These are phyloP conservation scores for Araneus ventricosus DNA, from an alignment of 1,140 invertebrate species.

Conservation along the genomic window DNA sequence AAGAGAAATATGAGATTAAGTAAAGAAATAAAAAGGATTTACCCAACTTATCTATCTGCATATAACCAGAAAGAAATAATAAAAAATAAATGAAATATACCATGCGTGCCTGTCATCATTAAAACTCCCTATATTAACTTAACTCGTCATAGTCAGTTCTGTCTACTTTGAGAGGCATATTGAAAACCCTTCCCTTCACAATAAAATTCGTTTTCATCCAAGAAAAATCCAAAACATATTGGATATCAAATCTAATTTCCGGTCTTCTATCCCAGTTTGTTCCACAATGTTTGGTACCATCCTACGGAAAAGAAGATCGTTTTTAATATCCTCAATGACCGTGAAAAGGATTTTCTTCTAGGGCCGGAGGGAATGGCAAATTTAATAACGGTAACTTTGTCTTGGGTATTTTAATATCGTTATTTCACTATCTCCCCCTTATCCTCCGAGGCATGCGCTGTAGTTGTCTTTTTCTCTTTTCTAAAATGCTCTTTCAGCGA, in stretches of 20 bases:
- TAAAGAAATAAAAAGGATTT: too few species aligned
- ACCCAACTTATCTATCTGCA: too few species aligned
- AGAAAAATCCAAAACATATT: conserved; percentile 34
- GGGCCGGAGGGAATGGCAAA: conserved; percentile 14
- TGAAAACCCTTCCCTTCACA: neutral
- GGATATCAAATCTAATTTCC: conserved; percentile 63
- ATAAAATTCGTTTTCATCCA: neutral
- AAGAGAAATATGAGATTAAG: too few species aligned
- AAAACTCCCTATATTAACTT: neutral
- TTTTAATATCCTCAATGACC: conserved; percentile 63
- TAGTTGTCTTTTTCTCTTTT: neutral
- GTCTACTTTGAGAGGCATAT: neutral
- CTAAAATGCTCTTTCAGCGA: neutral
- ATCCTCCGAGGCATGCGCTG: neutral
- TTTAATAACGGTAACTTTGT: conserved; percentile 64
- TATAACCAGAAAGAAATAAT: too few species aligned
- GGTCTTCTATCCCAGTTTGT: conserved; percentile 44
- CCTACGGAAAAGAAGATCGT: neutral
- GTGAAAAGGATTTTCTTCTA: conserved; percentile 30
- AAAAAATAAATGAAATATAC: too few species aligned
- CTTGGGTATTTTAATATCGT: conserved; percentile 53
- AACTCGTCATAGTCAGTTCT: neutral
- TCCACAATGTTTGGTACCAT: neutral
- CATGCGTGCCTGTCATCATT: neutral
- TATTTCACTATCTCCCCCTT: neutral